Percentiles rank a stretch among this genome's conserved stretches.
These are phyloP conservation scores for Poliocrania exsul DNA, from an alignment of 2,797 vertebrate species.

Conservation along the genomic window DNA sequence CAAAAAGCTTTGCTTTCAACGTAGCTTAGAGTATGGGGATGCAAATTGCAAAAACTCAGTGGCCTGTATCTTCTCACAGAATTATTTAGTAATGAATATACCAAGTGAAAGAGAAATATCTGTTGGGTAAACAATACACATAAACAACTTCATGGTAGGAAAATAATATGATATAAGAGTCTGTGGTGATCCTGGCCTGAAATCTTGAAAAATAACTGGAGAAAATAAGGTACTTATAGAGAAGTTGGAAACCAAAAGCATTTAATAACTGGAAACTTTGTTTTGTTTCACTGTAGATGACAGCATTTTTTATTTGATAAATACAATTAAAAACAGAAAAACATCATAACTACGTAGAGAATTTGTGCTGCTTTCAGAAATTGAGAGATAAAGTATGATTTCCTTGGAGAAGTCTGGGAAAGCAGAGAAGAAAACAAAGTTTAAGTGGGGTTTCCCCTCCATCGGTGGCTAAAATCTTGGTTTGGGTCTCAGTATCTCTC, in stretches of 20 bases:
- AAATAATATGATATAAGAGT: neutral
- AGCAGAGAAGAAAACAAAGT: neutral
- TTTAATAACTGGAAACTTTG: neutral
- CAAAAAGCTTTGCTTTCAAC: conserved; percentile 70
- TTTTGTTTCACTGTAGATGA: neutral
- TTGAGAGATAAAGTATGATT: neutral
- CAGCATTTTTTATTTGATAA: neutral
- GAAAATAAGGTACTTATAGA: conserved; percentile 35
- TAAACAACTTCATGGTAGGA: conserved; percentile 43
- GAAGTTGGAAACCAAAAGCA: neutral
- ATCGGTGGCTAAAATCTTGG: neutral
- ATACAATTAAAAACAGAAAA: neutral
- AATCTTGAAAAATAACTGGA: conserved; percentile 52
- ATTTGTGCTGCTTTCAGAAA: neutral
- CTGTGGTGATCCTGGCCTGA: conserved; percentile 30
- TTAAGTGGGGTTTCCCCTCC: neutral
- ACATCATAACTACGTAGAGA: neutral
- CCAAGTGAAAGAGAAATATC: conserved; percentile 65
- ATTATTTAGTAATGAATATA: conserved; percentile 73
- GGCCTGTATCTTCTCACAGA: conserved; percentile 77
- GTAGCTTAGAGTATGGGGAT: conserved; percentile 64
- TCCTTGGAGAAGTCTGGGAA: neutral
- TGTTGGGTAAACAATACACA: conserved; percentile 48
- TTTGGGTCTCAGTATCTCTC: neutral
- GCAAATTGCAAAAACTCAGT: conserved; percentile 76